Evolutionary conservation across 2,797 vertebrate species (phyloP).

Genomic region (Eospalax fontanierii): DNA sequence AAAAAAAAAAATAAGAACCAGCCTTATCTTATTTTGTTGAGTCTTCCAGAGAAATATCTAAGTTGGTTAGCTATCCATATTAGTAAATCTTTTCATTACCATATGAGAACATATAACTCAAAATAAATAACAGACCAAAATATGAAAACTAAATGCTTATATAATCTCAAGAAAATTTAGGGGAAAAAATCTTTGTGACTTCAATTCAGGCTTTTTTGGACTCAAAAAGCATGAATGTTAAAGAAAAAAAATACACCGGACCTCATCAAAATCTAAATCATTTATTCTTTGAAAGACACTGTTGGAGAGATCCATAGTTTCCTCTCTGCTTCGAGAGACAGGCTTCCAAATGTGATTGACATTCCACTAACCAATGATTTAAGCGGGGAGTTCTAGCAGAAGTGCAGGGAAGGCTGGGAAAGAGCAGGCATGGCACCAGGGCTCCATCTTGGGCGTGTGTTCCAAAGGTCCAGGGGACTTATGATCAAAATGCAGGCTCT

Average conservation of each 20-base stretch:
- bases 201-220: neutral
- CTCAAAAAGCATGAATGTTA: neutral
- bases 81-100: neutral
- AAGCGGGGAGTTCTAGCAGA: too few relatives aligned
- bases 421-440: too few relatives aligned
- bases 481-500: too few relatives aligned
- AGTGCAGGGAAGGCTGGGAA: too few relatives aligned
- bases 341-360: too few relatives aligned
- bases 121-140: neutral
- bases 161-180: neutral
- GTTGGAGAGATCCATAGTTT: too few relatives aligned
- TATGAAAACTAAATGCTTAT: conserved; percentile 31
- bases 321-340: too few relatives aligned
- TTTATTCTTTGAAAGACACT: conserved; percentile 8
- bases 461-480: too few relatives aligned
- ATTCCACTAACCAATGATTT: too few relatives aligned
- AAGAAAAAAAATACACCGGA: neutral
- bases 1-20: neutral
- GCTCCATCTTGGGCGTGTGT: too few relatives aligned
- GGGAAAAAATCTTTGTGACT: neutral
- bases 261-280: conserved; percentile 54
- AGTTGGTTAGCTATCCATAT: neutral
- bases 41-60: conserved; percentile 25
- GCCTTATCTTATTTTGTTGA: neutral
- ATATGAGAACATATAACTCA: conserved; percentile 30